Conservation (phyloP, 2,113 vertebrate species). For the Ascaphus truei region DNA sequence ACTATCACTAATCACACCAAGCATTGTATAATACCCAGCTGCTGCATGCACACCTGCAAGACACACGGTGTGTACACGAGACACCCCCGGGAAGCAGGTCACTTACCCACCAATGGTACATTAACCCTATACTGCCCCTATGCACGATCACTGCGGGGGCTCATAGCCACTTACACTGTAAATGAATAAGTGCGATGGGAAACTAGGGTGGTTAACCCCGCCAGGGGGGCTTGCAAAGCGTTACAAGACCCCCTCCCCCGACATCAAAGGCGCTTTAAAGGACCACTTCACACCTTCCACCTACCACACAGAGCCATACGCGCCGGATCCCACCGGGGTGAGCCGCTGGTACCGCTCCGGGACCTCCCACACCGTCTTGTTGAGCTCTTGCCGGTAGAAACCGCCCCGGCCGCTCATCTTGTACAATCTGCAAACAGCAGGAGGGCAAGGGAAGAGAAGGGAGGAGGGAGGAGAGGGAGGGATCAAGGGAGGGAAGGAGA, state of each 20-base stretch:
- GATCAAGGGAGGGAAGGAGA: neutral
- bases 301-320: constrained; percentile 71
- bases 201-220: too few relatives aligned
- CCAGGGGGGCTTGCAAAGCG: neutral
- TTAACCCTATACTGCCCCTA: too few relatives aligned
- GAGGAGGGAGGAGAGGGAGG: neutral
- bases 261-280: neutral
- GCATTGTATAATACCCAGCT: too few relatives aligned
- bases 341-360: constrained; percentile 67
- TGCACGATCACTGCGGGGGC: too few relatives aligned
- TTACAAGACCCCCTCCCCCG: neutral
- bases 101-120: too few relatives aligned
- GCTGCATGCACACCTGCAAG: too few relatives aligned
- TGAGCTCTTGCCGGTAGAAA: constrained; percentile 68
- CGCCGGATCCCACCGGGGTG: constrained; percentile 68
- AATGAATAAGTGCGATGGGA: neutral
- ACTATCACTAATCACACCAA: too few relatives aligned
- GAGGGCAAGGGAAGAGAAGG: neutral
- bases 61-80: too few relatives aligned
- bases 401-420: constrained; percentile 56
- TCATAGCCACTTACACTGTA: neutral
- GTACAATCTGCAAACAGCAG: neutral
- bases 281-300: constrained; percentile 20
- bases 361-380: constrained; percentile 72
- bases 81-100: too few relatives aligned